Conservation (phyloP, 2,113 vertebrate genomes). For the Reinhardtius hippoglossoides region DNA sequence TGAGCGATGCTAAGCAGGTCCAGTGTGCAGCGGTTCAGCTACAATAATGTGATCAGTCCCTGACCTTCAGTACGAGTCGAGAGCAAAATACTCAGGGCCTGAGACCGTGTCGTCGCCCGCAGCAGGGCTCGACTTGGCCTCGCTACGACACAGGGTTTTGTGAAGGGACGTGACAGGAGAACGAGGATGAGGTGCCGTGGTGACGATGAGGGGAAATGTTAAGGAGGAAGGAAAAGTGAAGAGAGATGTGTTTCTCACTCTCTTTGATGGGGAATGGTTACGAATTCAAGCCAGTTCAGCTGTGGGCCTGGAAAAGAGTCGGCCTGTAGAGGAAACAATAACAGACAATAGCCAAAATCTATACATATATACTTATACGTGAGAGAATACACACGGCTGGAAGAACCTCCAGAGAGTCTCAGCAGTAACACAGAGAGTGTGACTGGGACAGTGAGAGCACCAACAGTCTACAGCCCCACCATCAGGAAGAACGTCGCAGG, state of each 20-base stretch:
- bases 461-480: constrained; percentile 58
- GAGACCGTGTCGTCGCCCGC: constrained; percentile 30
- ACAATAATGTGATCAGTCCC: constrained; percentile 46
- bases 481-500: constrained; percentile 17
- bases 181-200: constrained; percentile 40
- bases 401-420: constrained; percentile 77
- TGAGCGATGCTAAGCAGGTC: constrained; percentile 59
- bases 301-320: constrained; percentile 58
- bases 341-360: constrained; percentile 79
- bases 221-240: constrained; percentile 9
- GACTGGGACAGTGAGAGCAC: constrained; percentile 58
- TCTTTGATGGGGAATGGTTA: constrained; percentile 51
- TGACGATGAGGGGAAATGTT: constrained; percentile 33
- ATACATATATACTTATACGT: constrained; percentile 82
- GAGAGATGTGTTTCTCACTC: constrained; percentile 33
- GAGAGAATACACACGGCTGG: constrained; percentile 74
- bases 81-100: constrained; percentile 43
- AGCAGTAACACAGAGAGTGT: constrained; percentile 66
- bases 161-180: constrained; percentile 49
- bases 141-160: constrained; percentile 49
- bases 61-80: constrained; percentile 42
- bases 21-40: constrained; percentile 42
- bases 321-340: constrained; percentile 66
- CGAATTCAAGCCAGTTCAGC: constrained; percentile 60
- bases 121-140: constrained; percentile 43